Conservation (phyloP, 2,888 invertebrate species). For the Lithophane ornitopus region DNA sequence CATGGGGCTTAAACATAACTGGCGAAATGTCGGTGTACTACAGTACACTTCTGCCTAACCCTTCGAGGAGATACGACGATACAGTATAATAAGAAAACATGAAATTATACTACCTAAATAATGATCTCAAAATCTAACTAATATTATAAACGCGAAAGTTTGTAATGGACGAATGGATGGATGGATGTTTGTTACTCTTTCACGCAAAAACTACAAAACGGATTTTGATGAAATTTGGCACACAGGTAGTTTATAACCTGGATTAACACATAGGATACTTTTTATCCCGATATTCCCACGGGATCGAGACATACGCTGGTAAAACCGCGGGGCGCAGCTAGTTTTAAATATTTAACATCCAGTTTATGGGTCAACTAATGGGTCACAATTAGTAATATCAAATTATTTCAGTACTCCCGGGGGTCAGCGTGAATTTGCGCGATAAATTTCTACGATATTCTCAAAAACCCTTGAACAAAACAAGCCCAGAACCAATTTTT, state of each 20-base stretch:
- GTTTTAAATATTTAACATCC: background rate
- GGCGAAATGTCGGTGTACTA: background rate
- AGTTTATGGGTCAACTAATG: background rate
- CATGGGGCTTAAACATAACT: background rate
- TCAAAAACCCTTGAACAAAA: background rate
- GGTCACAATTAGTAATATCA: background rate
- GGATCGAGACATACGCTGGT: no score
- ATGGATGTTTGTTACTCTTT: no score
- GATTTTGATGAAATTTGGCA: no score
- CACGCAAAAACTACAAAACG: no score
- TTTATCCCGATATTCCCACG: no score
- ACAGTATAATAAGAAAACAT: no score
- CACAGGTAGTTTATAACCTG: no score
- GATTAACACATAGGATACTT: no score
- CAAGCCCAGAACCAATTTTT: constrained; percentile 23
- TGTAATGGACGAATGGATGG: no score
- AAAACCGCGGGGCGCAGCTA: no score
- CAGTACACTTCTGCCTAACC: background rate
- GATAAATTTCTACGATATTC: background rate
- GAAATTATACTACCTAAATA: background rate
- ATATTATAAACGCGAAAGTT: no score
- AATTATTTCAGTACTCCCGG: background rate
- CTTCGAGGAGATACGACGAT: background rate
- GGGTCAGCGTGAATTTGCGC: background rate
- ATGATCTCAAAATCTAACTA: no score